Base-by-base conservation (phyloP, 2,888 invertebrate species). In the Epirrhoe alternata region DNA sequence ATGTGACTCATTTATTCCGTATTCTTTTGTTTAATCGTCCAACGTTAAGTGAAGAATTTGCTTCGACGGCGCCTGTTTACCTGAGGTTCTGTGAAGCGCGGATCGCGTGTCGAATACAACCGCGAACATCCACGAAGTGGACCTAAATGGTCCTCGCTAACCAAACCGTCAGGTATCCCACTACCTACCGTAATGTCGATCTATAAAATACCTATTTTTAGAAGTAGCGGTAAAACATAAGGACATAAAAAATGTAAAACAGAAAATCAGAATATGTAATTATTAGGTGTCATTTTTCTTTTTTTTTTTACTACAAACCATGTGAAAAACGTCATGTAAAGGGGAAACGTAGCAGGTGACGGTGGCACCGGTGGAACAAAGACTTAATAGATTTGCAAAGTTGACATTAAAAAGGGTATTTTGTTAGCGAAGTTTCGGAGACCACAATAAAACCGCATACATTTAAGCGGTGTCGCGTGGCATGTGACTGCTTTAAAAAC, bases 371-470 rank as follows among this genome's bases (percentile, higher is more conserved):
- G 67, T 67, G 74, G 75, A 82, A 90, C 87, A 88, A 86, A 83
- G 82, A 78, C 78, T 80, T 81, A 84, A 89, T 86, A 88, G 86
- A 87, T 86, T 82, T 81, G 77, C 76, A 79, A 77, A 78, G 79
- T 83, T 85, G 85, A 86, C 86, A 84, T 81, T 80, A 84, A 83
- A 86, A 79, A 78, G 78, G 76, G 61, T 74, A 79, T 83, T 24
- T 75, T 85, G 82, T 83, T 83, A 79, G 80, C 80, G 75, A 83
- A 84, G 77, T 86, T 90, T 89, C 76, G 84, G 85, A 80, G 86
- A 92, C 90, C 90, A 79, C 90, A 88, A 86, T 84, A 83, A 86
- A 91, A 89, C 91, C 90, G 82, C 90, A 88, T 77, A 73, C 77
- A 74, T 78, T 86, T 85, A 82, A 86, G 81, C 83, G 80, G 80